phyloP scores from a whole-genome alignment of 2,113 vertebrate genomes.

The Cyanoliseus patagonus region DNA sequence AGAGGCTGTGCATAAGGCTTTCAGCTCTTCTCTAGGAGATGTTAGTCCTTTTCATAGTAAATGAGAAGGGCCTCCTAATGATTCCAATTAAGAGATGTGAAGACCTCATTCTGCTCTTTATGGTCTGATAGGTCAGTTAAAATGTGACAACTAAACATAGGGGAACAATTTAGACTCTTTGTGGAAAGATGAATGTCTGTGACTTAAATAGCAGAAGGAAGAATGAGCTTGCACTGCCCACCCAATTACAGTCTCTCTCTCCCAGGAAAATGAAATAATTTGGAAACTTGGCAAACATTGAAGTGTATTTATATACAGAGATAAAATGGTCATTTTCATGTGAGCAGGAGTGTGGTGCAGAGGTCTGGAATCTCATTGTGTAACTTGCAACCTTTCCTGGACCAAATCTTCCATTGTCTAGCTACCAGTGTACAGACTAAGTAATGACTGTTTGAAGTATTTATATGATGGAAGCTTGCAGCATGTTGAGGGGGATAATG shows the following conservation, averaged over 20 bases:
- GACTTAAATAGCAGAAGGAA: not conserved
- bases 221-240: not conserved
- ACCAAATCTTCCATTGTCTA: not conserved
- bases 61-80: slow-evolving; percentile 34
- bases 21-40: not conserved
- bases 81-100: slow-evolving; percentile 34
- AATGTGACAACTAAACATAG: slow-evolving; percentile 32
- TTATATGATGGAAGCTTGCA: not conserved
- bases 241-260: not conserved
- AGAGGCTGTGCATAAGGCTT: not conserved
- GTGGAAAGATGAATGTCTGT: not conserved
- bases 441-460: not conserved
- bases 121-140: slow-evolving; percentile 39
- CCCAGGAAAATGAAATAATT: not conserved
- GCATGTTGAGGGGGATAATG: not conserved
- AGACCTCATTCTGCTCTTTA: not conserved
- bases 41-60: not conserved
- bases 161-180: slow-evolving; percentile 43
- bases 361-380: not conserved
- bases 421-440: not conserved
- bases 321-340: not conserved
- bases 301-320: not conserved
- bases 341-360: fast-evolving
- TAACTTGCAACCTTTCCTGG: not conserved
- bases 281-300: not conserved